Evolutionary conservation across 1,140 invertebrate species (phyloP).

Genomic region (Halesus radiatus): DNA sequence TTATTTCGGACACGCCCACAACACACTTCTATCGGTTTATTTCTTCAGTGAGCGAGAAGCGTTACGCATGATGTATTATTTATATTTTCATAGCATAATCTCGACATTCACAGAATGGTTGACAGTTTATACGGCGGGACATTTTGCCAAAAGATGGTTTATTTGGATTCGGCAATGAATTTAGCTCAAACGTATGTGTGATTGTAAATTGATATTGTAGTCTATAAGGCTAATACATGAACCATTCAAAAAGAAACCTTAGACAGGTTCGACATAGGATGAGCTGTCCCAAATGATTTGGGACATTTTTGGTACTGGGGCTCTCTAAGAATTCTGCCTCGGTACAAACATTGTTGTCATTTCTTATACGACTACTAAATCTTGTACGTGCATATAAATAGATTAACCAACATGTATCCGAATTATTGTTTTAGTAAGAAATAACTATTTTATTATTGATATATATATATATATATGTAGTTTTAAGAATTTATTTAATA

Average conservation of each 20-base stretch:
- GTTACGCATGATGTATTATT: no score
- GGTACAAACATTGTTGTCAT: not conserved
- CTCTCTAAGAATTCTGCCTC: not conserved
- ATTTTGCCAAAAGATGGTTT: no score
- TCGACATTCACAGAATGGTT: no score
- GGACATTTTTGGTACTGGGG: not conserved
- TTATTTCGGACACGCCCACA: no score
- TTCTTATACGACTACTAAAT: not conserved
- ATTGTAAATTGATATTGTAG: no score
- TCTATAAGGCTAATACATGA: no score
- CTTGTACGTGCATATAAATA: not conserved
- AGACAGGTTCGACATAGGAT: not conserved
- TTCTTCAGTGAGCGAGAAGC: no score
- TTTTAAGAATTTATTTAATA: conserved; percentile 14
- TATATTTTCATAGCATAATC: no score
- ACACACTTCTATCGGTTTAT: no score
- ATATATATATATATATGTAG: conserved; percentile 1
- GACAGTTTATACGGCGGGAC: no score
- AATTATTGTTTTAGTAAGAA: conserved; percentile 34
- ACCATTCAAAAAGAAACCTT: not conserved
- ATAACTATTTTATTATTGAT: conserved; percentile 35
- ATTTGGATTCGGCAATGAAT: no score
- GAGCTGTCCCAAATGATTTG: not conserved
- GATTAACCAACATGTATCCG: conserved; percentile 9
- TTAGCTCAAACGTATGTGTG: no score